A percentile compares a stretch with the other conserved stretches of the same genome.
phyloP scores from a whole-genome alignment of 2,797 vertebrate genomes.

The Rachycentron canadum region DNA sequence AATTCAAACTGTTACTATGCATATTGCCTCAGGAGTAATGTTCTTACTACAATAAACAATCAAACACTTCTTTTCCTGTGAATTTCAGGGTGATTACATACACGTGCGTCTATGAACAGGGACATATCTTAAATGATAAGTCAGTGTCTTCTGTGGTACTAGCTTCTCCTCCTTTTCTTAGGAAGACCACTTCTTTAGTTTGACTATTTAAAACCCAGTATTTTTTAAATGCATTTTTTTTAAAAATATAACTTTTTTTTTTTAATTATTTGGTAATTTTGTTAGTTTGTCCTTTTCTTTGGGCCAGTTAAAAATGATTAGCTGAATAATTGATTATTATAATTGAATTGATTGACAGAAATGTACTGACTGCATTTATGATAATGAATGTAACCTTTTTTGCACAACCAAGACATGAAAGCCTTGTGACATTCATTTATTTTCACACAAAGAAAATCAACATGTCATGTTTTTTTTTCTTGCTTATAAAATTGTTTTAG shows the following conservation, averaged over 20 bases:
- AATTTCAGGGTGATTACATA: conserved; percentile 35
- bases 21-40: conserved; percentile 41
- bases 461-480: background rate
- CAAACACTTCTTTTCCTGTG: conserved; percentile 21
- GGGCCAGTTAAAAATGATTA: background rate
- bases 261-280: background rate
- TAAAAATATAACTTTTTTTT: too few relatives aligned
- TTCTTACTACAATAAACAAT: conserved; percentile 50
- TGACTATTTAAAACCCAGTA: background rate
- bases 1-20: conserved; percentile 34
- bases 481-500: background rate
- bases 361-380: background rate
- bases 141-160: conserved; percentile 3
- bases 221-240: background rate
- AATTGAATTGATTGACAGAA: background rate
- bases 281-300: background rate
- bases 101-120: conserved; percentile 18
- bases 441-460: background rate
- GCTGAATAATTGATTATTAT: background rate
- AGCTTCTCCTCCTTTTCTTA: background rate
- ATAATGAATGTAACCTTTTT: background rate
- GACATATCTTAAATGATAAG: conserved; percentile 29
- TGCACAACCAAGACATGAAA: background rate
- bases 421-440: background rate
- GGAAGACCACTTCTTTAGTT: background rate